phyloP scores from a whole-genome alignment of 2,888 invertebrate genomes.

The Magallana nippona region DNA sequence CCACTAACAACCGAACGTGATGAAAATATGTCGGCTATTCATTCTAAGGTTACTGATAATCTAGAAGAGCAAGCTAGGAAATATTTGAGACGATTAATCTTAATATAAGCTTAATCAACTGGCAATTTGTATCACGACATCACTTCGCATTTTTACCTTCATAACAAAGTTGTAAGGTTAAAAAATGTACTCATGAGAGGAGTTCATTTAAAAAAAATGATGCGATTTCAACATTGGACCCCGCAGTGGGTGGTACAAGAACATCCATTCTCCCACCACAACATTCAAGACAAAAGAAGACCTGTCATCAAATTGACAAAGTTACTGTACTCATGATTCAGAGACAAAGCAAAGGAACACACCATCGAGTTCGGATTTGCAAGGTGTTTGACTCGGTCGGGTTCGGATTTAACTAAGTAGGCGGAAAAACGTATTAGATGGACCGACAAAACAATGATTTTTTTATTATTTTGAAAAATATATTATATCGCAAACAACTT shows the following conservation, averaged over 20 bases:
- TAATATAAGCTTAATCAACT: no score
- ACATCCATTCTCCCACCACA: background rate
- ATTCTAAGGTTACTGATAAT: no score
- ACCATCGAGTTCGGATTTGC: background rate
- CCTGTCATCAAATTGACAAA: background rate
- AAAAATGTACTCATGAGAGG: no score
- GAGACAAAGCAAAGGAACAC: background rate
- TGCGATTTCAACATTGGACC: background rate
- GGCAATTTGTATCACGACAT: no score
- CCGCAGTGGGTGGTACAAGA: background rate
- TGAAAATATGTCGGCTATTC: no score
- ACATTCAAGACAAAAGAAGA: background rate
- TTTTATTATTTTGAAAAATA: background rate
- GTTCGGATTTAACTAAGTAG: background rate
- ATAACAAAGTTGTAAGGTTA: no score
- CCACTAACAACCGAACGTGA: no score
- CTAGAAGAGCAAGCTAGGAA: no score
- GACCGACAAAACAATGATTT: conserved; percentile 12
- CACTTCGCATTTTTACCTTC: no score
- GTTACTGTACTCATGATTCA: conserved; percentile 2
- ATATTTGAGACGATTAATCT: no score
- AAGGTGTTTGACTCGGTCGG: background rate
- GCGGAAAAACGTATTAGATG: background rate
- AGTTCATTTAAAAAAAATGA: background rate
- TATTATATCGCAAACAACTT: background rate